A percentile compares a stretch with the other conserved stretches of the same genome.
These are phyloP conservation scores for Brachionus asplanchnoidis DNA, from an alignment of 1,140 invertebrate genomes.

Conservation along the genomic window DNA sequence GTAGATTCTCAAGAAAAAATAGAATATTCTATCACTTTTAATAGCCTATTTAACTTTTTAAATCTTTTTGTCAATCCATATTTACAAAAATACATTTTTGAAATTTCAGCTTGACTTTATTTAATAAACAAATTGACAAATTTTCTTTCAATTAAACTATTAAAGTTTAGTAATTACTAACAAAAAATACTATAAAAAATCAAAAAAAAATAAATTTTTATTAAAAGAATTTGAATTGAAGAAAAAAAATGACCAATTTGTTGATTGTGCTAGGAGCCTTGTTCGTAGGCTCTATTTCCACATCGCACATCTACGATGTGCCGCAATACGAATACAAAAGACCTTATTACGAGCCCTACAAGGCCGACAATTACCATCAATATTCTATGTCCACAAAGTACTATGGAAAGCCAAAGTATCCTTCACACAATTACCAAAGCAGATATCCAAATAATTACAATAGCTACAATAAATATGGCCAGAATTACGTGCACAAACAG, in stretches of 20 bases:
- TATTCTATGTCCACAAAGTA: not conserved
- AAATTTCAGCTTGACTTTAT: conserved; percentile 2
- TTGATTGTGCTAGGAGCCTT: not conserved
- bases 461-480: not conserved
- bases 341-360: not conserved
- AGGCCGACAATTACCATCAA: conserved; percentile 1
- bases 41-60: conserved; percentile 1
- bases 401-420: not conserved
- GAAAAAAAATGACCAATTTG: not conserved
- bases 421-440: not conserved
- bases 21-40: not conserved
- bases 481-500: not conserved
- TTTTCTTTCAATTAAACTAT: not conserved
- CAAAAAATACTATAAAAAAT: not conserved
- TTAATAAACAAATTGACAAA: conserved; percentile 5
- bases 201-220: not conserved
- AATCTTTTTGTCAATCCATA: conserved; percentile 24
- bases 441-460: not conserved
- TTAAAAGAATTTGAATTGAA: not conserved
- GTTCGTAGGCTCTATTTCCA: not conserved
- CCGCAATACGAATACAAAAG: not conserved
- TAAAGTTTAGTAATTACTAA: not conserved
- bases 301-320: not conserved
- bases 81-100: conserved; percentile 21
- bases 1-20: not conserved